Conservation (phyloP, 2,888 invertebrate species). For the Phania funesta region DNA sequence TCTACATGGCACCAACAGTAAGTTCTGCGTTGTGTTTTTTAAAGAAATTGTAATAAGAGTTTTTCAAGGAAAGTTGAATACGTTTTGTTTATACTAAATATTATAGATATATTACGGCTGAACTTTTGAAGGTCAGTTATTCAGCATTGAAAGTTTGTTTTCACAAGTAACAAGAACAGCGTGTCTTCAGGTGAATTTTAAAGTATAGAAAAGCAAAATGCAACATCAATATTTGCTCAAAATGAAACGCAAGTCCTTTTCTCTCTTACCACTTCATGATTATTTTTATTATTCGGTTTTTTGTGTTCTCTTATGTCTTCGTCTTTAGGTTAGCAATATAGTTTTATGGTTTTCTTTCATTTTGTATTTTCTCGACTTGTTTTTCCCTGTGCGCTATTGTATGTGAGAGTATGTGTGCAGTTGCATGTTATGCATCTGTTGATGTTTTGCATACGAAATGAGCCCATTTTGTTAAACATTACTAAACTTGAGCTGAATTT, state of each 20-base stretch:
- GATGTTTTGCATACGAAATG: slow-evolving; percentile 63
- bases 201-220: slow-evolving; percentile 19
- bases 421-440: slow-evolving; percentile 34
- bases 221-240: slow-evolving; percentile 35
- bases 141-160: slow-evolving; percentile 54
- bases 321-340: slow-evolving; percentile 9
- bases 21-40: not conserved
- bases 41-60: not conserved
- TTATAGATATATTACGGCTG: slow-evolving; percentile 46
- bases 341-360: not conserved
- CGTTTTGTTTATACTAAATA: slow-evolving; percentile 12
- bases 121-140: slow-evolving; percentile 59
- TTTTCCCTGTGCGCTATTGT: not conserved
- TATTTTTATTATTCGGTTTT: not conserved
- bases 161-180: slow-evolving; percentile 11
- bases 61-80: slow-evolving; percentile 35
- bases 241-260: slow-evolving; percentile 1
- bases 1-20: not conserved
- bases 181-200: slow-evolving; percentile 44
- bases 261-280: not conserved
- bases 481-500: slow-evolving; percentile 56
- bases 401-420: not conserved
- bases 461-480: slow-evolving; percentile 48
- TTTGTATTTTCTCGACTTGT: not conserved
- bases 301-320: not conserved